Conservation (phyloP, 2,888 invertebrate genomes). For the Sphaerophoria rueppellii region DNA sequence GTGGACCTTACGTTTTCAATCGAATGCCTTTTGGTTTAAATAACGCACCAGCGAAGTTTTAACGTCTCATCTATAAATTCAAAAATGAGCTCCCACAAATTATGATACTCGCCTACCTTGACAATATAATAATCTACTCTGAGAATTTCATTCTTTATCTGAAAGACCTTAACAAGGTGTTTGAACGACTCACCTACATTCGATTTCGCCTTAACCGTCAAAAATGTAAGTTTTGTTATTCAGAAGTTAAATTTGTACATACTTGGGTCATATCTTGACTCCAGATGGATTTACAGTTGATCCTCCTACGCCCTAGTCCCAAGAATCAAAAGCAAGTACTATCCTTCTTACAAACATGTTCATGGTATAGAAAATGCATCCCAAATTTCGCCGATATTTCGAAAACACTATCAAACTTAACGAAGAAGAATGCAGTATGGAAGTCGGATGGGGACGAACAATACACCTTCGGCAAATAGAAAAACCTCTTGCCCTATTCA, state of each 20-base stretch:
- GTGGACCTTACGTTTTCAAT: slow-evolving; percentile 21
- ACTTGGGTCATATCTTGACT: slow-evolving; percentile 31
- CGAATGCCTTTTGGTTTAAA: slow-evolving; percentile 22
- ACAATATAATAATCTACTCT: not conserved
- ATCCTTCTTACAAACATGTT: slow-evolving; percentile 75
- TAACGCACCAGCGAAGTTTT: slow-evolving; percentile 75
- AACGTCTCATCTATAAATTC: slow-evolving; percentile 75
- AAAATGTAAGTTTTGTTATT: slow-evolving; percentile 3
- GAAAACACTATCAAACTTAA: slow-evolving; percentile 72
- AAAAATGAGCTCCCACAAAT: slow-evolving; percentile 69
- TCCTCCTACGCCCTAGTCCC: not conserved
- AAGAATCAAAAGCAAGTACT: slow-evolving; percentile 71
- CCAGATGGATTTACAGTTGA: not conserved
- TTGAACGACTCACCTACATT: no score
- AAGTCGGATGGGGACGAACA: slow-evolving; percentile 37
- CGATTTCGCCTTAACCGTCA: no score
- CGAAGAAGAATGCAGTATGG: slow-evolving; percentile 57
- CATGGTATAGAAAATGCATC: slow-evolving; percentile 77
- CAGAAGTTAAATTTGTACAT: slow-evolving; percentile 24
- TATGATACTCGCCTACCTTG: not conserved
- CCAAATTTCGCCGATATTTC: slow-evolving; percentile 77
- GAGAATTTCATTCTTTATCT: no score
- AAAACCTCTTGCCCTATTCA: not conserved
- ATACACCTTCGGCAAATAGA: slow-evolving; percentile 21
- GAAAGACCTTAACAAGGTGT: no score